Percentiles rank a stretch among this genome's conserved stretches.
phyloP scores from a whole-genome alignment of 2,888 invertebrate species.

The Himalopsyche japonica region DNA sequence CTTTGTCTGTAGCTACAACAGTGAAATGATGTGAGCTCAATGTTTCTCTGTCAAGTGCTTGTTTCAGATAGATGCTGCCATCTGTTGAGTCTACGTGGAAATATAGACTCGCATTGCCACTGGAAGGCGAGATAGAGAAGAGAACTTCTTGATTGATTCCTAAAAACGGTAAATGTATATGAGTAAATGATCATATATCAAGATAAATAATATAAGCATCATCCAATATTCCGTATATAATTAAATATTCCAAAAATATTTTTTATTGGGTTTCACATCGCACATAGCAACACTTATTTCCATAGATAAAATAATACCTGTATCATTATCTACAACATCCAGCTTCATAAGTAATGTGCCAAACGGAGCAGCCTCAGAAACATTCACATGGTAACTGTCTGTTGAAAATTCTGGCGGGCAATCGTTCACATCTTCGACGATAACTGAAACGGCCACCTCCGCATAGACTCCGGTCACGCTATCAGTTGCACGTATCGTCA shows the following conservation, averaged over 20 bases:
- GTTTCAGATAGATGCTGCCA: conserved; percentile 77
- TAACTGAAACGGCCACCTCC: conserved; percentile 80
- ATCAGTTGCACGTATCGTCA: conserved; percentile 88
- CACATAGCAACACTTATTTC: no score
- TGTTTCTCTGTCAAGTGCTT: conserved; percentile 80
- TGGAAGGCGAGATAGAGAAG: conserved; percentile 71
- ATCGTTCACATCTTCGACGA: conserved; percentile 87
- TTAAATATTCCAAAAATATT: neutral
- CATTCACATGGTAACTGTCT: conserved; percentile 77
- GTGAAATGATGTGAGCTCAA: conserved; percentile 75
- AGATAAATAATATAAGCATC: neutral
- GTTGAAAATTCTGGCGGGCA: conserved; percentile 82
- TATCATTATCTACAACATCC: conserved; percentile 76
- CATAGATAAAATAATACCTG: conserved; percentile 53
- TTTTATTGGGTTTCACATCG: no score
- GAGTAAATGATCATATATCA: no score
- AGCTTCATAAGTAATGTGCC: conserved; percentile 74
- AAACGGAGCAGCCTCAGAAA: conserved; percentile 81
- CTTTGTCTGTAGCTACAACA: conserved; percentile 80
- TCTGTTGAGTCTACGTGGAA: conserved; percentile 78
- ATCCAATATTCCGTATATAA: neutral
- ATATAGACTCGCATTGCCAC: conserved; percentile 65
- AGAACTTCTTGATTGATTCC: conserved; percentile 67
- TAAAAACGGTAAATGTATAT: conserved; percentile 45
- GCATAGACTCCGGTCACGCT: conserved; percentile 85